A percentile compares a stretch with the other conserved stretches of the same genome.
Conservation (phyloP, 2,113 vertebrate species). For the Cheirogaleus medius region DNA sequence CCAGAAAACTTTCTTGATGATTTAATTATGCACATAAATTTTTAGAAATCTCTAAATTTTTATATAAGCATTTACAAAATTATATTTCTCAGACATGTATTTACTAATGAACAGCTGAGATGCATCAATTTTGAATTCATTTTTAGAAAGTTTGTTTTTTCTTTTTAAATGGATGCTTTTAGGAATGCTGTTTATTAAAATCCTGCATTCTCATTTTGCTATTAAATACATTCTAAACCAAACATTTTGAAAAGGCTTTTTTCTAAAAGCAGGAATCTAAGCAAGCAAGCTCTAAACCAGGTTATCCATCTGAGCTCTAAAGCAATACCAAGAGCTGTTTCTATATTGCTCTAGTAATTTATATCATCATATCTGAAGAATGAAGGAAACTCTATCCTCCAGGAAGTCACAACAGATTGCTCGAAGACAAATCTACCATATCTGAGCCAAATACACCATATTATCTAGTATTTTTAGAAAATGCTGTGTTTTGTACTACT, state of each 20-base stretch:
- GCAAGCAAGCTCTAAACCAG: background rate
- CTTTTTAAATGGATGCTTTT: constrained; percentile 9
- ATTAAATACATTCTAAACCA: constrained; percentile 29
- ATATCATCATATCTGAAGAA: background rate
- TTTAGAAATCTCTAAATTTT: background rate
- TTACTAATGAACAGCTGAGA: background rate
- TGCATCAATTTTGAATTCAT: background rate
- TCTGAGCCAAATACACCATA: background rate
- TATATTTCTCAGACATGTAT: constrained; percentile 10
- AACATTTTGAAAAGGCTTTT: constrained; percentile 47
- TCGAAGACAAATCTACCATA: constrained; percentile 9
- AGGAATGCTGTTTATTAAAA: constrained; percentile 20
- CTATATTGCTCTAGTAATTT: constrained; percentile 16
- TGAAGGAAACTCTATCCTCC: background rate
- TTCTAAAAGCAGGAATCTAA: background rate
- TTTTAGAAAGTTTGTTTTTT: constrained; percentile 14
- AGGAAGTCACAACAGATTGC: constrained; percentile 43
- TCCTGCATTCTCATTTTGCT: background rate
- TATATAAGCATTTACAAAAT: background rate
- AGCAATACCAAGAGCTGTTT: constrained; percentile 27
- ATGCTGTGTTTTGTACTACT: background rate
- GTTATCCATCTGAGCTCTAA: constrained; percentile 2
- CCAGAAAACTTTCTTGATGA: constrained; percentile 52
- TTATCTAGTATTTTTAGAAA: constrained; percentile 37
- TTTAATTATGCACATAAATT: constrained; percentile 61